Evolutionary conservation across 2,113 vertebrate genomes (phyloP).

Genomic region (Ancistrus triradiatus): DNA sequence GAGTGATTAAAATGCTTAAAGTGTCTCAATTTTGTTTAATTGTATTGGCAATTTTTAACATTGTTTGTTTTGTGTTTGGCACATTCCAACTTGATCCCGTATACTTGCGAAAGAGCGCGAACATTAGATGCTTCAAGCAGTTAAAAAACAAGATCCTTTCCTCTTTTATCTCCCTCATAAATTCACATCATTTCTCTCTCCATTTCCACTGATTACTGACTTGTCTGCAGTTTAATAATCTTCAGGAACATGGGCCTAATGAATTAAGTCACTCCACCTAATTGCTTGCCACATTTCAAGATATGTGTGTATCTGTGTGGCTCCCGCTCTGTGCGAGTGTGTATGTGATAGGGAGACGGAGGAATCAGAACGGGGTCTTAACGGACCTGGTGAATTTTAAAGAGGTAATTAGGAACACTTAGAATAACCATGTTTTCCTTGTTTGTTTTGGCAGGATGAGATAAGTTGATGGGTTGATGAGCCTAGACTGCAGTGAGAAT

Average conservation of each 20-base stretch:
- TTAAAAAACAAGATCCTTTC: conserved; percentile 37
- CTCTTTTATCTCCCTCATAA: conserved; percentile 53
- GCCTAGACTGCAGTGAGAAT: background rate
- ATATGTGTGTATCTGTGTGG: conserved; percentile 1
- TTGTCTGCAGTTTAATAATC: conserved; percentile 69
- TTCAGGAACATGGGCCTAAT: conserved; percentile 63
- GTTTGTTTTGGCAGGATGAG: conserved; percentile 59
- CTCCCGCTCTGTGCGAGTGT: conserved; percentile 7
- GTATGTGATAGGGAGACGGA: background rate
- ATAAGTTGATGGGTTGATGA: conserved; percentile 48
- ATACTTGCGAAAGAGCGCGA: background rate
- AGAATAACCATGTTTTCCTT: conserved; percentile 53
- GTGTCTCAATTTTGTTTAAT: too few species aligned
- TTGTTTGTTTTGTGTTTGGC: too few species aligned
- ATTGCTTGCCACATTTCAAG: conserved; percentile 66
- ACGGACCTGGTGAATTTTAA: conserved; percentile 61
- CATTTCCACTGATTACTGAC: conserved; percentile 54
- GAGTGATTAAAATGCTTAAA: background rate
- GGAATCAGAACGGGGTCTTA: conserved; percentile 51
- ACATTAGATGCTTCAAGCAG: background rate
- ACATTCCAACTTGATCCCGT: background rate
- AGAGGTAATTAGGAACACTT: conserved; percentile 64
- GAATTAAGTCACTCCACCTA: conserved; percentile 71
- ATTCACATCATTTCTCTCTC: conserved; percentile 22
- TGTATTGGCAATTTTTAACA: too few species aligned